Conservation (phyloP, 2,797 vertebrate genomes). For the Caiman crocodilus region DNA sequence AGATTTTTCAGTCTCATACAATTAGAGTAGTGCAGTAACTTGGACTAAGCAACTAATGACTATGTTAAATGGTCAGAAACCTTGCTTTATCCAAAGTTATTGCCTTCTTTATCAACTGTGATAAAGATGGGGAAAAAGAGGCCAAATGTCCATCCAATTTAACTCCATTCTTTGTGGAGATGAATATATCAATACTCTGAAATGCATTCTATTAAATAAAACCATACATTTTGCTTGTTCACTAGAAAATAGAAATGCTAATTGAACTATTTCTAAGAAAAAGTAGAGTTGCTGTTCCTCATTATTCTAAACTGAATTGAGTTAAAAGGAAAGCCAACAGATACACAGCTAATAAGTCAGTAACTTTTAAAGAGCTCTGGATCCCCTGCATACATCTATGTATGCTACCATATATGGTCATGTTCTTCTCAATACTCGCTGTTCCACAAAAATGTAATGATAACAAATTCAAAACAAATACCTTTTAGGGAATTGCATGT, state of each 20-base stretch:
- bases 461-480: slow-evolving; percentile 95
- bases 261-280: not conserved
- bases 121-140: not conserved
- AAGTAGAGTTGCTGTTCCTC: not conserved
- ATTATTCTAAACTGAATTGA: slow-evolving; percentile 23
- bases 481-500: slow-evolving; percentile 97
- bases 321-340: slow-evolving; percentile 50
- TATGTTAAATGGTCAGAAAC: not conserved
- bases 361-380: slow-evolving; percentile 38
- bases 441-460: slow-evolving; percentile 91
- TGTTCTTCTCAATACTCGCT: slow-evolving; percentile 87
- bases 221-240: not conserved
- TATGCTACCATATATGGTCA: slow-evolving; percentile 94
- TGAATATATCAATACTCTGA: not conserved
- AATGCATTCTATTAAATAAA: not conserved
- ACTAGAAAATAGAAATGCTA: not conserved
- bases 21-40: not conserved
- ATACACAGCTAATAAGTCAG: slow-evolving; percentile 31
- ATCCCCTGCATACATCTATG: slow-evolving; percentile 55
- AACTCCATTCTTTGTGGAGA: not conserved
- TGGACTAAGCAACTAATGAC: not conserved
- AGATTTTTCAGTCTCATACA: not conserved
- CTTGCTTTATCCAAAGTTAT: not conserved
- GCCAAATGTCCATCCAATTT: not conserved
- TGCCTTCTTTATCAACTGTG: not conserved